These are phyloP conservation scores for Eupleurogrammus muticus DNA, from an alignment of 2,797 vertebrate genomes.

Conservation along the genomic window DNA sequence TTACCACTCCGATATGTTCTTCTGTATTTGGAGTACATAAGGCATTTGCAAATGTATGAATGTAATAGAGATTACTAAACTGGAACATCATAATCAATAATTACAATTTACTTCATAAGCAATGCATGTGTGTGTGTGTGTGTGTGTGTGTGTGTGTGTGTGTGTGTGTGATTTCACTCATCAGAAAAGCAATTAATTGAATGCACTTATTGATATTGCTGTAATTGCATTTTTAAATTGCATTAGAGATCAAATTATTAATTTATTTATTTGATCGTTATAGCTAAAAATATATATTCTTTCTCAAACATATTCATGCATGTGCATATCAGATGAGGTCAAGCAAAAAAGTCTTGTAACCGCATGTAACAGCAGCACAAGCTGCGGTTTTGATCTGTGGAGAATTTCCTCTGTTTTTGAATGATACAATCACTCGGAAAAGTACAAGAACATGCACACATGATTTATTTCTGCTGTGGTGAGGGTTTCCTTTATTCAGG, in stretches of 20 bases:
- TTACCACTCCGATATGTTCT: background rate
- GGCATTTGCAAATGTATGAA: constrained; percentile 23
- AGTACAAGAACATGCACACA: constrained; percentile 70
- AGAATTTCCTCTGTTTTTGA: constrained; percentile 54
- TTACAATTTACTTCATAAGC: constrained; percentile 23
- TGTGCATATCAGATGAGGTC: constrained; percentile 3
- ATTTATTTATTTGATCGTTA: background rate
- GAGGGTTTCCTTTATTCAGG: constrained; percentile 79
- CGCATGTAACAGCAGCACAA: too few species aligned
- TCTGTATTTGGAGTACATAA: constrained; percentile 11
- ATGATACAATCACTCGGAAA: constrained; percentile 69
- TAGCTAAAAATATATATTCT: background rate
- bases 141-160: background rate
- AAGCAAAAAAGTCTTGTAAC: constrained; percentile 21
- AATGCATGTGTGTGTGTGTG: constrained; percentile 11
- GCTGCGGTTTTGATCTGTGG: constrained; percentile 25
- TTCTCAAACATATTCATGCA: constrained; percentile 3
- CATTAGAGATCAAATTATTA: constrained; percentile 13
- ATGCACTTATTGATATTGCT: constrained; percentile 1
- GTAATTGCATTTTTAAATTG: constrained; percentile 28
- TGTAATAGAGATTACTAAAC: constrained; percentile 30
- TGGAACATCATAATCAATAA: constrained; percentile 22
- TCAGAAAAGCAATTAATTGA: constrained; percentile 20
- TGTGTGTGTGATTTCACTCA: constrained; percentile 15
- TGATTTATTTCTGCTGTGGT: constrained; percentile 83